Conservation (phyloP, 2,888 invertebrate species). For the Phengaris alcon region DNA sequence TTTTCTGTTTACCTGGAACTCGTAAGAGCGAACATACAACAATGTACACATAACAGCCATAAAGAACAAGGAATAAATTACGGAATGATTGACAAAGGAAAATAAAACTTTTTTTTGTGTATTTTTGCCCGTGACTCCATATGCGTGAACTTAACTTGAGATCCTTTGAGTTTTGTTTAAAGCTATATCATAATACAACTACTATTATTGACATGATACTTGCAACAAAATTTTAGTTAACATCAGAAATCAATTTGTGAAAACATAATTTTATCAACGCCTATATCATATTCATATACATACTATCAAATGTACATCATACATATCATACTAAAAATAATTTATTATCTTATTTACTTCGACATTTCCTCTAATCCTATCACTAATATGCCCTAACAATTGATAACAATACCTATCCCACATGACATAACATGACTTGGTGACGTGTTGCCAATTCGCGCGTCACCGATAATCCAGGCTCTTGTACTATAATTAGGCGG, state of each 20-base stretch:
- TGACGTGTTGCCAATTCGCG: not conserved
- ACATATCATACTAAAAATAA: too few relatives aligned
- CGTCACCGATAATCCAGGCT: slow-evolving; percentile 7
- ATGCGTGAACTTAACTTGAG: not conserved
- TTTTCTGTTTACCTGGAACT: not conserved
- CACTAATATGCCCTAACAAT: not conserved
- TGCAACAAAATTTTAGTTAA: not conserved
- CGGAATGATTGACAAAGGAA: not conserved
- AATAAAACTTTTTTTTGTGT: not conserved
- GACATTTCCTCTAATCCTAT: not conserved
- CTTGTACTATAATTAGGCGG: slow-evolving; percentile 25
- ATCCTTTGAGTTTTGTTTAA: not conserved
- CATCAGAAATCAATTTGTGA: too few relatives aligned
- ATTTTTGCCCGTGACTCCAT: not conserved
- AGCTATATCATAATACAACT: not conserved
- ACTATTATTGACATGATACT: not conserved
- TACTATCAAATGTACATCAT: too few relatives aligned
- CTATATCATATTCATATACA: too few relatives aligned
- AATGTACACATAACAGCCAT: not conserved
- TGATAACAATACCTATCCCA: not conserved
- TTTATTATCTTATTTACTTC: too few relatives aligned
- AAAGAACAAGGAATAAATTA: not conserved
- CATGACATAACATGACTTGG: slow-evolving; percentile 1
- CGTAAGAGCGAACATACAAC: slow-evolving; percentile 3
- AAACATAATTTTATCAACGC: too few relatives aligned